Evolutionary conservation across 2,888 invertebrate species (phyloP).

Genomic region (Sarcophaga subvicina): DNA sequence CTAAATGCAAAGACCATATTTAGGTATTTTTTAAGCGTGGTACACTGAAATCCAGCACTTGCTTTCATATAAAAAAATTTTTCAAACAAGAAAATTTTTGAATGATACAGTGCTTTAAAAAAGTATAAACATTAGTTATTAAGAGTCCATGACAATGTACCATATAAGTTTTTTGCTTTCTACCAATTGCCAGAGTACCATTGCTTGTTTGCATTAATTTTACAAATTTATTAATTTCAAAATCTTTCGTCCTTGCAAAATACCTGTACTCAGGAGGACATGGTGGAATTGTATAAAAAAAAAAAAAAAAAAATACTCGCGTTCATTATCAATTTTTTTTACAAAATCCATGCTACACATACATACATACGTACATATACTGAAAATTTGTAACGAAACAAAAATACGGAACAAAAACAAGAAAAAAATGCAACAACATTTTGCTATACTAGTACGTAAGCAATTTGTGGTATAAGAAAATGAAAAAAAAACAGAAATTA

Average conservation of each 20-base stretch:
- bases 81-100: no score
- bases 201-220: neutral
- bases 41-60: no score
- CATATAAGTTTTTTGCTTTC: neutral
- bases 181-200: neutral
- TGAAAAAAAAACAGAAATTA: neutral
- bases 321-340: neutral
- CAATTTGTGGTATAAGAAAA: neutral
- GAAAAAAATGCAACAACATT: neutral
- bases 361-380: neutral
- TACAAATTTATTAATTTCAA: neutral
- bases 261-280: neutral
- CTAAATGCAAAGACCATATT: no score
- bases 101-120: neutral
- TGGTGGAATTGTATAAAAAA: neutral
- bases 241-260: conserved; percentile 26
- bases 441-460: neutral
- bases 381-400: neutral
- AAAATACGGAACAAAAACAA: neutral
- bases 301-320: neutral
- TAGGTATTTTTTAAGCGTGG: no score
- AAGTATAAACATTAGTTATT: neutral
- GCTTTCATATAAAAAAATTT: no score
- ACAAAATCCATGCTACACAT: conserved; percentile 4
- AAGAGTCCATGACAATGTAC: no score